These are phyloP conservation scores for Eospalax fontanierii DNA, from an alignment of 2,797 vertebrate species.

Conservation along the genomic window DNA sequence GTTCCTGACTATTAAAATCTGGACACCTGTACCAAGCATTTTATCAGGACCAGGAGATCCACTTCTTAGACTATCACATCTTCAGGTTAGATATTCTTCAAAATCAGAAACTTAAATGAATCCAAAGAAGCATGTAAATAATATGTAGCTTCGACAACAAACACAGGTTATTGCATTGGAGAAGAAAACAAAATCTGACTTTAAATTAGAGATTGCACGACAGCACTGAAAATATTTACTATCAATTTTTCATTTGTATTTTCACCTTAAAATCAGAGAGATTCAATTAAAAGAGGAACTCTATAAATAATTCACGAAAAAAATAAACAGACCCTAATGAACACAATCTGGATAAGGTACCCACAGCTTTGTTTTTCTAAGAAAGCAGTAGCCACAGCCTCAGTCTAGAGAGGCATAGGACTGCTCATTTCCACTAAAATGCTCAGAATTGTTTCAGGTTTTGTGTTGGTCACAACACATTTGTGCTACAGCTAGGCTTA, in stretches of 20 bases:
- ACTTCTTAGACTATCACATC: conserved; percentile 12
- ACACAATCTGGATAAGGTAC: conserved; percentile 62
- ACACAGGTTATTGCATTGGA: neutral
- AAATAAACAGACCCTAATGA: conserved; percentile 76
- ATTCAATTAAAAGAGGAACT: conserved; percentile 71
- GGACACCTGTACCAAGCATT: conserved; percentile 26
- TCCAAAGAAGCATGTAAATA: conserved; percentile 49
- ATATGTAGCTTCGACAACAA: conserved; percentile 43
- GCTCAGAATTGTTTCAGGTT: conserved; percentile 47
- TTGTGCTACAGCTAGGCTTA: conserved; percentile 62
- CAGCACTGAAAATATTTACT: conserved; percentile 48
- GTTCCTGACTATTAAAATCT: conserved; percentile 2
- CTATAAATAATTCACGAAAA: conserved; percentile 79
- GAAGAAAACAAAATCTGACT: conserved; percentile 37
- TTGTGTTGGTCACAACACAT: conserved; percentile 61
- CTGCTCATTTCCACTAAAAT: conserved; percentile 28
- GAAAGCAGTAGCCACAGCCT: conserved; percentile 22
- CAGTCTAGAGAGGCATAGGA: neutral
- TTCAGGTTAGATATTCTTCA: conserved; percentile 30
- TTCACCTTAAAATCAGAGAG: conserved; percentile 7
- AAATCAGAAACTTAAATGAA: conserved; percentile 14
- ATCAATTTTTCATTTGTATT: conserved; percentile 21
- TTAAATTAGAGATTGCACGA: conserved; percentile 38
- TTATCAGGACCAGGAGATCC: neutral
- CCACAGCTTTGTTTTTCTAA: conserved; percentile 74